Percentiles rank a stretch among this genome's conserved stretches.
Evolutionary conservation across 23 tunicate genomes (phyloP).

Genomic region (Pegea sp.): DNA sequence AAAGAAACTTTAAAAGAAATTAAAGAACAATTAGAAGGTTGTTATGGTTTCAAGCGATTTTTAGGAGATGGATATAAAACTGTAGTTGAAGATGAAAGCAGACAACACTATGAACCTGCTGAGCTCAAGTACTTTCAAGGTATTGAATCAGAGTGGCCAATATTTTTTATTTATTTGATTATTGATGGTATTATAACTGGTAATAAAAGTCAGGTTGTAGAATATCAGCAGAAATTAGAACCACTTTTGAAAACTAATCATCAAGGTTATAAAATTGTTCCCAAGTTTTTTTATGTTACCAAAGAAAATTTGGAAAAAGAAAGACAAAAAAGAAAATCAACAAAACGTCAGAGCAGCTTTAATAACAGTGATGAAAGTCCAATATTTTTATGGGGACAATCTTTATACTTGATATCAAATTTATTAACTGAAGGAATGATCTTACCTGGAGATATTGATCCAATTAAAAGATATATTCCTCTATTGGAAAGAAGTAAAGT

Average conservation of each 20-base stretch:
- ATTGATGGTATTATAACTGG: conserved; percentile 30
- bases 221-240: conserved; percentile 26
- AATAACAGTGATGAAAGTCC: conserved; percentile 18
- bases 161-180: conserved; percentile 48
- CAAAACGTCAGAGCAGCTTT: conserved; percentile 18
- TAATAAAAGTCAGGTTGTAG: conserved; percentile 21
- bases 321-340: conserved; percentile 8
- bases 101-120: conserved; percentile 52
- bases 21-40: conserved; percentile 24
- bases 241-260: conserved; percentile 7
- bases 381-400: conserved; percentile 77
- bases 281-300: conserved; percentile 45
- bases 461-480: conserved; percentile 44
- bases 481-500: conserved; percentile 29
- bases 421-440: conserved; percentile 25
- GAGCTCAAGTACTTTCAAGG: conserved; percentile 50
- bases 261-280: conserved; percentile 14
- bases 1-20: conserved; percentile 11
- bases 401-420: conserved; percentile 21
- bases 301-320: conserved; percentile 14
- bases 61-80: conserved; percentile 66
- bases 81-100: conserved; percentile 34
- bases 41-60: conserved; percentile 54
- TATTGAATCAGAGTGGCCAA: conserved; percentile 87
- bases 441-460: conserved; percentile 43